These are phyloP conservation scores for Oithona nana DNA, from an alignment of 2,888 invertebrate genomes.

Conservation along the genomic window DNA sequence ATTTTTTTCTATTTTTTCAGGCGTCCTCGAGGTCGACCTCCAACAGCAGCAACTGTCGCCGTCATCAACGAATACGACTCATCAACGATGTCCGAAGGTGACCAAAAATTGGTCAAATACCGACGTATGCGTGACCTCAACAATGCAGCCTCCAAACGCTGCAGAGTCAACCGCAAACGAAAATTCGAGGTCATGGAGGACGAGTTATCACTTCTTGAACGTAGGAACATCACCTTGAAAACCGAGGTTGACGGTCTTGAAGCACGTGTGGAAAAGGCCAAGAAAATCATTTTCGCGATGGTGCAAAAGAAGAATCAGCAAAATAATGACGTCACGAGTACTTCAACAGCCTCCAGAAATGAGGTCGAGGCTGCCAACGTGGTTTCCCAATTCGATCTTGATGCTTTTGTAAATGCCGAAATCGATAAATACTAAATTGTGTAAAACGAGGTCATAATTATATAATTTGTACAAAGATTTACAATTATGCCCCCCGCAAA, in stretches of 20 bases:
- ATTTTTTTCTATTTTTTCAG: neutral
- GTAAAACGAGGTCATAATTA: too few species aligned
- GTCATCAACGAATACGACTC: neutral
- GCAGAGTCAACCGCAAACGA: constrained; percentile 47
- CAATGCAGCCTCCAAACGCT: constrained; percentile 55
- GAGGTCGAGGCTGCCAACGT: too few species aligned
- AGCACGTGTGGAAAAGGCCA: constrained; percentile 42
- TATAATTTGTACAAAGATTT: too few species aligned
- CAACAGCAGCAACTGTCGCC: neutral
- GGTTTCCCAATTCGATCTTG: too few species aligned
- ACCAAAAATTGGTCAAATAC: constrained; percentile 31
- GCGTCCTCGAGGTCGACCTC: neutral
- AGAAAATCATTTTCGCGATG: neutral
- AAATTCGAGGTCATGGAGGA: constrained; percentile 38
- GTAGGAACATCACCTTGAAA: constrained; percentile 41
- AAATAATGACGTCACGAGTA: too few species aligned
- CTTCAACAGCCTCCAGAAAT: too few species aligned
- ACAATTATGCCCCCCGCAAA: too few species aligned
- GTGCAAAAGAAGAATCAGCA: neutral
- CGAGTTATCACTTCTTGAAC: constrained; percentile 37
- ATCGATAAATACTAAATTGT: too few species aligned
- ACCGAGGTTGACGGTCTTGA: constrained; percentile 46
- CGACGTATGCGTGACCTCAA: constrained; percentile 51
- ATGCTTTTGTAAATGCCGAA: too few species aligned
- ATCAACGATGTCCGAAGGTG: neutral